phyloP scores from a whole-genome alignment of 2,888 invertebrate genomes.

The Frankliniella fusca region DNA sequence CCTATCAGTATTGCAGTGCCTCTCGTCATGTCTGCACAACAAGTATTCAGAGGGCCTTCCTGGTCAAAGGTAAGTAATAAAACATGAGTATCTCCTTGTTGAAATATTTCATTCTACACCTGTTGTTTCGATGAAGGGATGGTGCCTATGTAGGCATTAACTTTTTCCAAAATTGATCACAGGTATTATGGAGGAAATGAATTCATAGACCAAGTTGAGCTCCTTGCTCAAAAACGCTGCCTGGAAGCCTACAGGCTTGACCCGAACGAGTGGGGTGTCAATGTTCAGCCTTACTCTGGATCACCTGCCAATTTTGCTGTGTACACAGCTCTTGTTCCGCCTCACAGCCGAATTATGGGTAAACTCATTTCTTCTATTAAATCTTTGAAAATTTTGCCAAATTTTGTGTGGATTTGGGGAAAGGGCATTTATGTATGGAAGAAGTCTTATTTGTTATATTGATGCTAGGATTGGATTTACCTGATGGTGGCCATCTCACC shows the following conservation, averaged over 20 bases:
- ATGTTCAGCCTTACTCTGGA: slow-evolving; percentile 95
- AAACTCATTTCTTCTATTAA: slow-evolving; percentile 31
- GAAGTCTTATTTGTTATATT: slow-evolving; percentile 27
- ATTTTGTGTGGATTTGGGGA: slow-evolving; percentile 8
- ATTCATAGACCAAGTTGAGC: slow-evolving; percentile 88
- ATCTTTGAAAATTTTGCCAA: background rate
- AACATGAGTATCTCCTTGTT: slow-evolving; percentile 26
- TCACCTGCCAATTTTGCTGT: slow-evolving; percentile 97
- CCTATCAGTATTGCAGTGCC: slow-evolving; percentile 79
- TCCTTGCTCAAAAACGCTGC: slow-evolving; percentile 80
- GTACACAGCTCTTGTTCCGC: slow-evolving; percentile 83
- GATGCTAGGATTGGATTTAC: slow-evolving; percentile 72
- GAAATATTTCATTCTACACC: slow-evolving; percentile 15
- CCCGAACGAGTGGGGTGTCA: slow-evolving; percentile 90
- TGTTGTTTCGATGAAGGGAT: no score
- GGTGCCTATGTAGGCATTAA: slow-evolving; percentile 22
- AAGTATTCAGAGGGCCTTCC: slow-evolving; percentile 95
- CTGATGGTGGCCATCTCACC: slow-evolving; percentile 94
- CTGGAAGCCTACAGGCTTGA: slow-evolving; percentile 76
- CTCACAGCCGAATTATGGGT: slow-evolving; percentile 93
- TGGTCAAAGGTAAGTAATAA: slow-evolving; percentile 66
- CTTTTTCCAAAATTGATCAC: slow-evolving; percentile 35
- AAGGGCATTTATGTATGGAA: background rate
- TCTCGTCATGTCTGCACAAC: slow-evolving; percentile 88
- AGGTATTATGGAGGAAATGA: slow-evolving; percentile 98